Evolutionary conservation across 1,140 invertebrate genomes (phyloP).

Genomic region (Drosophila pseudoobscura): DNA sequence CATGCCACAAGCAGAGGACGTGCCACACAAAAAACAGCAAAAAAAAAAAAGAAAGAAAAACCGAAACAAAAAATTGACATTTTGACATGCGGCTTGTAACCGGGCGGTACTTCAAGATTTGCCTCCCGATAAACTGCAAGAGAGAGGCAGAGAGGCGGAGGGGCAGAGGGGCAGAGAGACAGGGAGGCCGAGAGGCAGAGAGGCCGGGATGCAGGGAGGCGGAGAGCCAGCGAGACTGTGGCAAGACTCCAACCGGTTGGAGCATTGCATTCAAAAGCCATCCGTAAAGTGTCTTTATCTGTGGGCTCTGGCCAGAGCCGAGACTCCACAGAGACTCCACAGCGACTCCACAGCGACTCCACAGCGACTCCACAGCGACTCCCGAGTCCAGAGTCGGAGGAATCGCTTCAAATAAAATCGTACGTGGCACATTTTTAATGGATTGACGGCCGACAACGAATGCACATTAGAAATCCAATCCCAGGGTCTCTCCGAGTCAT

Average conservation of each 20-base stretch:
- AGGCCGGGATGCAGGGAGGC: too few species aligned
- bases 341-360: too few species aligned
- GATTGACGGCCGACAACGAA: slow-evolving; percentile 77
- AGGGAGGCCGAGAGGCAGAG: too few species aligned
- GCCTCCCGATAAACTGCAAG: slow-evolving; percentile 66
- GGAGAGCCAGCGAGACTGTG: background rate
- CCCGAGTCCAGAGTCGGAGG: background rate
- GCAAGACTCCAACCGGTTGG: slow-evolving; percentile 21
- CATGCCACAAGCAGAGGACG: slow-evolving; percentile 62
- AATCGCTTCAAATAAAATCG: slow-evolving; percentile 14
- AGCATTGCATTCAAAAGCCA: slow-evolving; percentile 25
- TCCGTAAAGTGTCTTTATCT: slow-evolving; percentile 77
- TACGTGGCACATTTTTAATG: slow-evolving; percentile 74
- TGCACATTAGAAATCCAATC: slow-evolving; percentile 73
- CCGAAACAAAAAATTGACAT: slow-evolving; percentile 75
- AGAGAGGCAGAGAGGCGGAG: too few species aligned
- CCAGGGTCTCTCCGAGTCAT: slow-evolving; percentile 38
- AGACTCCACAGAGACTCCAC: slow-evolving; percentile 4
- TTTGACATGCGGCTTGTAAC: slow-evolving; percentile 70
- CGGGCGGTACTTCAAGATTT: slow-evolving; percentile 75
- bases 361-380: slow-evolving; percentile 8
- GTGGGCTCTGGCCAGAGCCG: too few species aligned
- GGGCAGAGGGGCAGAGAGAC: too few species aligned
- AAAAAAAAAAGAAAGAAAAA: slow-evolving; percentile 9
- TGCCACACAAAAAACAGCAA: slow-evolving; percentile 42